Evolutionary conservation across 2,888 invertebrate genomes (phyloP), one percentile per base, ranked within the genome.

Genomic region (Chrysodeixis includens): DNA sequence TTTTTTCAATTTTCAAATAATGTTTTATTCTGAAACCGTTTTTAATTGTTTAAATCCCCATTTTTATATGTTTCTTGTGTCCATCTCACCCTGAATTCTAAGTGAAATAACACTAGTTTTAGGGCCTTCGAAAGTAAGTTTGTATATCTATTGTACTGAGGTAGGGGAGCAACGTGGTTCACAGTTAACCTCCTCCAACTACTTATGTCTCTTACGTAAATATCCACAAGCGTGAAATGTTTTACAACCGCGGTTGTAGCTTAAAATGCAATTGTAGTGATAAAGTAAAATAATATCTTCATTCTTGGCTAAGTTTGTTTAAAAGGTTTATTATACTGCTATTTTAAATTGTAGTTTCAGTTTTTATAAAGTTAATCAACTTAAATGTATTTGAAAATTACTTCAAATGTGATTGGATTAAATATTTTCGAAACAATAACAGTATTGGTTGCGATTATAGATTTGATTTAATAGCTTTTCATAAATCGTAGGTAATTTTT

Each of bases 101-200:
- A 20, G 56, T 56, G 6, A 56, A 32, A 60, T 58, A 54, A 56
- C 30, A 61, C 12, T n/a, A 30, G 6, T 56, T 49, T 55, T 12
- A 35, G 35, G 30, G 32, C 16, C 54, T 53, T 18, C n/a, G 12
- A 56, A 30, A 57, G 8, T 30, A 56, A 59, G 20, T 59, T n/a
- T 8, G 35, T 9, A 56, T 62, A 60, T 40, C 10, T 44, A 12
- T 52, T 18, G 46, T 16, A 30, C 22, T 49, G 1, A 51, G n/a
- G 26, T 35, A 30, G 20, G 52, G 53, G 52, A 26, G 20, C n/a
- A 32, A 58, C 14, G 18, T 46, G 65, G 49, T 66, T 66, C 20
- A 79, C 49, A 51, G 62, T 56, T 30, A 2, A 69, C 61, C 66
- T 61, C 46, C 35, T 56, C 40, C 7, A 64, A 77, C 53, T 62